phyloP scores from a whole-genome alignment of 2,888 invertebrate species.

The Strigamia crassipes region DNA sequence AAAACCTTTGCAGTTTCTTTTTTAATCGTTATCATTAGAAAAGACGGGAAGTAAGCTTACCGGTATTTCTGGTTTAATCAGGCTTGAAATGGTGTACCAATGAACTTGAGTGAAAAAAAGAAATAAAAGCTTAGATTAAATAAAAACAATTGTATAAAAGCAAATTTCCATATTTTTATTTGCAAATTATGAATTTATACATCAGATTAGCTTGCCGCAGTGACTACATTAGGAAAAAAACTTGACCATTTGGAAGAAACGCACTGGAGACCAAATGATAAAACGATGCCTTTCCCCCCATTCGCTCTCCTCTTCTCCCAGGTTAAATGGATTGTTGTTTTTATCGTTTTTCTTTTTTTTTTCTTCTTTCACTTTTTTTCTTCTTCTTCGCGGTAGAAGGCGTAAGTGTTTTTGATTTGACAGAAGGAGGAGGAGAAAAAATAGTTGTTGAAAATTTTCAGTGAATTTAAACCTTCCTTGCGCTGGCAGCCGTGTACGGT shows the following conservation, averaged over 20 bases:
- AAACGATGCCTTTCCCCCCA: neutral
- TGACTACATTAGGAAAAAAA: neutral
- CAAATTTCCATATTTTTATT: neutral
- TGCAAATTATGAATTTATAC: neutral
- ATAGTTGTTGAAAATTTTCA: neutral
- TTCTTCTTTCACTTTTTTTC: no score
- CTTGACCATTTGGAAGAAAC: conserved; percentile 15
- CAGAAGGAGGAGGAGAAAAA: neutral
- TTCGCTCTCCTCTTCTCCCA: neutral
- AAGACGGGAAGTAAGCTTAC: neutral
- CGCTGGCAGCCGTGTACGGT: neutral
- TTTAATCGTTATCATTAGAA: conserved; percentile 13
- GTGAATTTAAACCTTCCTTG: neutral
- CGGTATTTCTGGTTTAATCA: conserved; percentile 4
- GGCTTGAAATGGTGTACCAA: neutral
- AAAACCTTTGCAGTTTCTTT: neutral
- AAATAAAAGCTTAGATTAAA: neutral
- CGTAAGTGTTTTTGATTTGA: conserved; percentile 16
- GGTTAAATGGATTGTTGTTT: conserved; percentile 16
- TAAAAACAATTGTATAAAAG: neutral
- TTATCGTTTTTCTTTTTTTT: neutral
- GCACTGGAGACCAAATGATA: conserved; percentile 1
- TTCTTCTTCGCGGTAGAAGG: neutral
- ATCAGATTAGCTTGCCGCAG: neutral
- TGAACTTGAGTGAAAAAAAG: neutral